Evolutionary conservation across 2,113 vertebrate species (phyloP), one percentile per base, ranked within the genome.

Genomic region (Okapia johnstoni): DNA sequence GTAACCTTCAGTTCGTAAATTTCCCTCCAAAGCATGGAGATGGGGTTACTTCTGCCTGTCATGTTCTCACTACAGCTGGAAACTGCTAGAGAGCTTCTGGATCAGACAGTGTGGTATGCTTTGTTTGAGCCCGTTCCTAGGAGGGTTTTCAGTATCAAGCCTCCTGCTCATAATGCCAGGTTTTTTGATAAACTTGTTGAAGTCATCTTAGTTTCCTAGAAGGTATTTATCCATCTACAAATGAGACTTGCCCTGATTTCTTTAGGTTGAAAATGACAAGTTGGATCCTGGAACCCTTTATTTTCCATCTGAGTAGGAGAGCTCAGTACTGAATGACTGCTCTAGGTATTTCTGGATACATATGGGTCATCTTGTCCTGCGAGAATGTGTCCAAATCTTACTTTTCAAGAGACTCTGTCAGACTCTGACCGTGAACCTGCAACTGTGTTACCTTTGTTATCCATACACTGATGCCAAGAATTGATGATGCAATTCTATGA

Each of bases 241-340:
- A 76, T 57, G 50, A 83, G 55, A 77, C 13, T 7, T 85, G 10
- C 15, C 46, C 54, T 88, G 19, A 57, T 58, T 90, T 57, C 58
- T 83, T 91, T 94, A 40, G 60, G 30, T 70, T 83, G 43, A 70
- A 81, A 28, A 23, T n/a, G 54, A 7, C 6, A 19, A 28, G 40
- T 58, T 92, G 58, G 48, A 50, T 30, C 28, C 80, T 6, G 3
- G 54, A 46, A 55, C 40, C 21, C 28, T 95, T 73, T 86, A 36
- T 54, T 77, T 89, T 76, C 86, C 85, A 3, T 85, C 28, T 76
- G 10, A 46, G n/a, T 88, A 88, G 76, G 85, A 76, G 63, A 76
- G 30, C 11, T 94, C 36, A 25, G 2, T 58, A 54, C 55, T 58
- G 13, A 85, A 21, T 63, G 70, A 36, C 16, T 13, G 1, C 28